phyloP scores from a whole-genome alignment of 2,888 invertebrate species.

The Drosophila maculinotata region DNA sequence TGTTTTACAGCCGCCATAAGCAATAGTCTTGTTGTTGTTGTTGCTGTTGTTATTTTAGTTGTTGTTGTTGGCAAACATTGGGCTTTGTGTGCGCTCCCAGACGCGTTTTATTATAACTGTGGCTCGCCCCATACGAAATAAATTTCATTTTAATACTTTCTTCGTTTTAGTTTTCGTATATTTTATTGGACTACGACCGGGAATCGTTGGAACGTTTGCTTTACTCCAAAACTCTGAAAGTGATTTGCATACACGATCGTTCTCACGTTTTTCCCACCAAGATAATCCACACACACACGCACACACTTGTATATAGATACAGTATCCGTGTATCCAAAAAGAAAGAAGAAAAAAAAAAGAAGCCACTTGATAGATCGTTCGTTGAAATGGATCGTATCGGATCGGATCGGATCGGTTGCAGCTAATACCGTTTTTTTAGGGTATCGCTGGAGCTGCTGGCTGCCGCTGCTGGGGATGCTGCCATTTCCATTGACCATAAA shows the following conservation, averaged over 20 bases:
- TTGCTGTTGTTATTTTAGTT: slow-evolving; percentile 34
- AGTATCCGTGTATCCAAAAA: slow-evolving; percentile 11
- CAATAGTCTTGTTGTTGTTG: slow-evolving; percentile 31
- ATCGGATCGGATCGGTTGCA: slow-evolving; percentile 47
- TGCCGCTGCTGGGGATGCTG: slow-evolving; percentile 34
- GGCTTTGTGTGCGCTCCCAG: slow-evolving; percentile 77
- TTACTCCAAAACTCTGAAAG: slow-evolving; percentile 58
- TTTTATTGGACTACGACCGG: slow-evolving; percentile 57
- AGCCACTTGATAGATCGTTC: slow-evolving; percentile 67
- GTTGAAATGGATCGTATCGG: slow-evolving; percentile 28
- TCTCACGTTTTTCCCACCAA: slow-evolving; percentile 78
- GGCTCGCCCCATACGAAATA: slow-evolving; percentile 70
- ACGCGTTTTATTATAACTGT: slow-evolving; percentile 76
- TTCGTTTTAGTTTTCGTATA: slow-evolving; percentile 79
- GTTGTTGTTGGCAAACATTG: slow-evolving; percentile 75
- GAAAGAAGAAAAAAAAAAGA: slow-evolving; percentile 9
- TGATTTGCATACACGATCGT: slow-evolving; percentile 77
- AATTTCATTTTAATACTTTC: slow-evolving; percentile 81
- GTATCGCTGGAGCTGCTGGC: slow-evolving; percentile 8
- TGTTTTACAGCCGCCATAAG: slow-evolving; percentile 68
- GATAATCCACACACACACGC: slow-evolving; percentile 60
- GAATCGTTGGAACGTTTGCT: slow-evolving; percentile 18
- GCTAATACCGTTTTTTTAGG: slow-evolving; percentile 63
- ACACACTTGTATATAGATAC: slow-evolving; percentile 14
- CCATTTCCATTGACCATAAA: slow-evolving; percentile 71